Conservation (phyloP, 2,113 vertebrate genomes). For the Hystrix brachyura region DNA sequence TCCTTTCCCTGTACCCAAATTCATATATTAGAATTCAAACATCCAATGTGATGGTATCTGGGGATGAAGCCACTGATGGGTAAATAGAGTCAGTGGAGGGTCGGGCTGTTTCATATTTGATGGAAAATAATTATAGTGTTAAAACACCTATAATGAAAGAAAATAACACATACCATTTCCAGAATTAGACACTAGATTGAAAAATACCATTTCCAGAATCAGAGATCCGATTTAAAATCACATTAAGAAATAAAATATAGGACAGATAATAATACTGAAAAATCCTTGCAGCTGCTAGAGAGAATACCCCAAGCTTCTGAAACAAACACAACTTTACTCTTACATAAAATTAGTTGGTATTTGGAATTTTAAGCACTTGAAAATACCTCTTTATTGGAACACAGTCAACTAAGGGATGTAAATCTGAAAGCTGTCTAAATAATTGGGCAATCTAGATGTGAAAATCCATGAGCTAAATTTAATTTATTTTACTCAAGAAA, state of each 20-base stretch:
- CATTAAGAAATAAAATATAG: neutral
- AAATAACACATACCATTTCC: constrained; percentile 64
- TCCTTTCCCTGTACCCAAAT: neutral
- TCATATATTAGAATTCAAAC: neutral
- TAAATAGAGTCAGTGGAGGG: neutral
- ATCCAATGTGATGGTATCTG: neutral
- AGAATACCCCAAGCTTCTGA: neutral
- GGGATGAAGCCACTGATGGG: neutral
- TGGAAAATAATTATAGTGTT: constrained; percentile 79
- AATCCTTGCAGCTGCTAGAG: fast-evolving
- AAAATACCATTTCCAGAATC: neutral
- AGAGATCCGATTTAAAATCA: neutral
- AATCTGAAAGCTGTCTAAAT: neutral
- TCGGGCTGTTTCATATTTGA: constrained; percentile 81
- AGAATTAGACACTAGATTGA: constrained; percentile 19
- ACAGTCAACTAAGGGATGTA: neutral
- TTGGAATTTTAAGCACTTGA: neutral
- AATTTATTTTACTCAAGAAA: constrained; percentile 22
- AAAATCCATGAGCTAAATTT: neutral
- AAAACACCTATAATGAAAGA: constrained; percentile 74
- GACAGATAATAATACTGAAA: constrained; percentile 2
- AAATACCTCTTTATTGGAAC: neutral
- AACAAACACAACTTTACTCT: neutral
- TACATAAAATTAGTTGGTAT: neutral
- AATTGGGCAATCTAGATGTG: neutral